phyloP scores from a whole-genome alignment of 2,888 invertebrate genomes.

The Asteroscopus sphinx region DNA sequence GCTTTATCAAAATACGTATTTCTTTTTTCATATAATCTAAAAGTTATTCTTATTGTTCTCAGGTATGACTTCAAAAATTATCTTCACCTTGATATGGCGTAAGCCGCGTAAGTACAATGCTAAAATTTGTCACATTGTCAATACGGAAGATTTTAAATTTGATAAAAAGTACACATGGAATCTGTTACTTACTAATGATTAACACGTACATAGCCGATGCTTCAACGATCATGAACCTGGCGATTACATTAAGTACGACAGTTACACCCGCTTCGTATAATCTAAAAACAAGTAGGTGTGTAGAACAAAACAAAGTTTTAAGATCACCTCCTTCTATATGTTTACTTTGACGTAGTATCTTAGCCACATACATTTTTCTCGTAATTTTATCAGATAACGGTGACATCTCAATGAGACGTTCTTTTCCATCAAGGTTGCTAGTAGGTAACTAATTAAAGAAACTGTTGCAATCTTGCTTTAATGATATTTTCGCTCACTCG shows the following conservation, averaged over 20 bases:
- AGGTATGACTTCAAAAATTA: conserved; percentile 53
- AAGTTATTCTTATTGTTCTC: conserved; percentile 37
- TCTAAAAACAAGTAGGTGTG: conserved; percentile 4
- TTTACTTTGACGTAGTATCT: conserved; percentile 52
- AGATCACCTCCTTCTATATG: conserved; percentile 13
- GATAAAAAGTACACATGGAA: too few relatives aligned
- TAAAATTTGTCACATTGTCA: conserved; percentile 2
- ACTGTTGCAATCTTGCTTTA: conserved; percentile 19
- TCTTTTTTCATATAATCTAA: conserved; percentile 3
- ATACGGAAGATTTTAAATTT: too few relatives aligned
- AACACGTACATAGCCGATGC: neutral
- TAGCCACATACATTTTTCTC: conserved; percentile 60
- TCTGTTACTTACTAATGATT: conserved; percentile 1
- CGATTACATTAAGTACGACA: conserved; percentile 15
- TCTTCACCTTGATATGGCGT: conserved; percentile 41
- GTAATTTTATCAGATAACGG: conserved; percentile 66
- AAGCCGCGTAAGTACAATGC: conserved; percentile 47
- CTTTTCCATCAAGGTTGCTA: conserved; percentile 59
- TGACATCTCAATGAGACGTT: conserved; percentile 69
- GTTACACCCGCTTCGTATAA: conserved; percentile 16
- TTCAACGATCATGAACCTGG: conserved; percentile 15
- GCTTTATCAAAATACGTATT: too few relatives aligned
- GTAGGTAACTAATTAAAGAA: conserved; percentile 38
- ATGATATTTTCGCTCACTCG: conserved; percentile 25
- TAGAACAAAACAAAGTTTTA: conserved; percentile 11